phyloP scores from a whole-genome alignment of 2,113 vertebrate genomes.

The Meleagris gallopavo region DNA sequence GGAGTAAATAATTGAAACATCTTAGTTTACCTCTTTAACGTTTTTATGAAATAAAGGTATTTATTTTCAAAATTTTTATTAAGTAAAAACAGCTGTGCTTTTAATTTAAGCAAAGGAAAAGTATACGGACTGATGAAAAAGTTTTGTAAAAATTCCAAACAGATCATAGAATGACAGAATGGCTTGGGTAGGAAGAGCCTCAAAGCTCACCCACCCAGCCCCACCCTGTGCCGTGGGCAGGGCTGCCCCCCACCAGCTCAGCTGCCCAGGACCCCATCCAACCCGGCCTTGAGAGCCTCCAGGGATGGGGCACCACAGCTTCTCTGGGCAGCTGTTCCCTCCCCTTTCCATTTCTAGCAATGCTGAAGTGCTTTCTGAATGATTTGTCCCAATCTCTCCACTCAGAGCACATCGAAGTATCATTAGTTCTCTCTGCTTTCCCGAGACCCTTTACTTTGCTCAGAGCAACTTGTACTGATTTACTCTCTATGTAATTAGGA shows the following conservation, averaged over 20 bases:
- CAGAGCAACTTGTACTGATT: background rate
- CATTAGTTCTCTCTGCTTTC: background rate
- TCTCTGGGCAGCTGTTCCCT: too few species aligned
- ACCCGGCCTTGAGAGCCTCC: too few species aligned
- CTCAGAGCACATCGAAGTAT: background rate
- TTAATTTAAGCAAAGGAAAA: background rate
- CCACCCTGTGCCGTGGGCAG: too few species aligned
- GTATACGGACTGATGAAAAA: background rate
- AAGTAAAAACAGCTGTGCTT: background rate
- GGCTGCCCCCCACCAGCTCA: too few species aligned
- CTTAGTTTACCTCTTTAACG: conserved; percentile 14
- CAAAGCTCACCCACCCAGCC: too few species aligned
- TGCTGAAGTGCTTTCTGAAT: background rate
- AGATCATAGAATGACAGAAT: too few species aligned
- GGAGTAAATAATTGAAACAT: conserved; percentile 19
- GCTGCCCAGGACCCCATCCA: too few species aligned
- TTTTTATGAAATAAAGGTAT: background rate
- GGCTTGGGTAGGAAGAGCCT: too few species aligned
- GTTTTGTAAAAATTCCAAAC: background rate
- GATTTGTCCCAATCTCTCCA: background rate
- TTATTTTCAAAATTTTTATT: conserved; percentile 19
- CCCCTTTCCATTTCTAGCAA: background rate
- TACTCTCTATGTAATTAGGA: background rate
- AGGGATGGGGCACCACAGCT: too few species aligned
- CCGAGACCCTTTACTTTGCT: background rate